These are phyloP conservation scores for Hydrotaea cyrtoneurina DNA, from an alignment of 2,888 invertebrate genomes.

Conservation along the genomic window DNA sequence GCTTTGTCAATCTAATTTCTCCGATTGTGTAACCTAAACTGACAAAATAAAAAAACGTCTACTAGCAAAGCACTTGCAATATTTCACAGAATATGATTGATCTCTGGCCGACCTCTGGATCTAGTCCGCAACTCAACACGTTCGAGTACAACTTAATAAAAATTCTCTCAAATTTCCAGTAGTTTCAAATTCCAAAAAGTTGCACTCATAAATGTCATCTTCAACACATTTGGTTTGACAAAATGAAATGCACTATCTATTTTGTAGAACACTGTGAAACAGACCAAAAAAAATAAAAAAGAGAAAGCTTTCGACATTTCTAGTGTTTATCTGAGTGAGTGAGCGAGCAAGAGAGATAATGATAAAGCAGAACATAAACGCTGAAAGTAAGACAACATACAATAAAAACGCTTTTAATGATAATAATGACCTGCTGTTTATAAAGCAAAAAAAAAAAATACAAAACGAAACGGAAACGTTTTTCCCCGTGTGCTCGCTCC, in stretches of 20 bases:
- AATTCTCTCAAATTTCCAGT: not conserved
- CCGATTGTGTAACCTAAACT: too few species aligned
- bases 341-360: not conserved
- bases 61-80: too few species aligned
- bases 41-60: too few species aligned
- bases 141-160: not conserved
- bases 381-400: constrained; percentile 6
- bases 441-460: not conserved
- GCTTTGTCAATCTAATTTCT: too few species aligned
- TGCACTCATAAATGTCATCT: not conserved
- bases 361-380: not conserved
- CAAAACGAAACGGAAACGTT: constrained; percentile 7
- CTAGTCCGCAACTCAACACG: too few species aligned
- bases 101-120: too few species aligned
- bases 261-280: too few species aligned
- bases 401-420: constrained; percentile 36
- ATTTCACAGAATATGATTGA: too few species aligned
- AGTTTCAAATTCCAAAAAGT: not conserved
- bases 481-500: not conserved
- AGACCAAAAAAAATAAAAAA: too few species aligned
- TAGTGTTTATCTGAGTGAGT: not conserved
- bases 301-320: constrained; percentile 10
- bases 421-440: constrained; percentile 29
- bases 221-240: not conserved
- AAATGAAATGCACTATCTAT: not conserved